These are phyloP conservation scores for Accipiter virgatus DNA, from an alignment of 2,113 vertebrate species.

Conservation along the genomic window DNA sequence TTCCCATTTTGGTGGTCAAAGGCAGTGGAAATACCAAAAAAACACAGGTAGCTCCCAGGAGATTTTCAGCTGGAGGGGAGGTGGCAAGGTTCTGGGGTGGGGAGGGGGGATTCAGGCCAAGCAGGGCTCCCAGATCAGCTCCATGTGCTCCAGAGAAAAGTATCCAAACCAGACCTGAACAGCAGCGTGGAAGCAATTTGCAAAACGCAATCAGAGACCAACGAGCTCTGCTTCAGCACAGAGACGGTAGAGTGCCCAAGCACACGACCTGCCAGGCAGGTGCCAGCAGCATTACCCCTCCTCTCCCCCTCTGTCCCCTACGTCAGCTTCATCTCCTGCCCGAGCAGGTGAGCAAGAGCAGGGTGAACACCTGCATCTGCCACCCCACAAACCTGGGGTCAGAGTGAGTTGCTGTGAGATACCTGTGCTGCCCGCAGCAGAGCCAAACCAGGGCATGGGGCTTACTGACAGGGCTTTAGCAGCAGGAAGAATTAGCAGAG, in stretches of 20 bases:
- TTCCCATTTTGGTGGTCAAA: neutral
- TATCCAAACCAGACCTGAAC: neutral
- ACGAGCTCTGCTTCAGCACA: neutral
- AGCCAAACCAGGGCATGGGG: neutral
- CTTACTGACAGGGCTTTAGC: neutral
- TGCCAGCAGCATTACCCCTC: neutral
- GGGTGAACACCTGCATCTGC: neutral
- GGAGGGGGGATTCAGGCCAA: neutral
- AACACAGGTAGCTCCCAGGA: neutral
- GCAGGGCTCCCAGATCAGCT: neutral
- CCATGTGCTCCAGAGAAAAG: neutral
- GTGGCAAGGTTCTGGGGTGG: neutral
- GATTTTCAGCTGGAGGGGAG: neutral
- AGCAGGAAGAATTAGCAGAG: neutral
- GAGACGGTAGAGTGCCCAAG: neutral
- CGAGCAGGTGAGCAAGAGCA: neutral
- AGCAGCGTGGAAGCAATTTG: neutral
- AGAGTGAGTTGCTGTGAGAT: neutral
- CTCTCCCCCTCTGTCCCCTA: neutral
- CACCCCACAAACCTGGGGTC: neutral
- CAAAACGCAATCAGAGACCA: neutral
- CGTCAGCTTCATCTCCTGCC: neutral
- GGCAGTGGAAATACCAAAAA: neutral
- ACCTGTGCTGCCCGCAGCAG: neutral
- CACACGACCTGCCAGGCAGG: neutral